phyloP scores from a whole-genome alignment of 1,140 invertebrate species.

The Lepidurus apus region DNA sequence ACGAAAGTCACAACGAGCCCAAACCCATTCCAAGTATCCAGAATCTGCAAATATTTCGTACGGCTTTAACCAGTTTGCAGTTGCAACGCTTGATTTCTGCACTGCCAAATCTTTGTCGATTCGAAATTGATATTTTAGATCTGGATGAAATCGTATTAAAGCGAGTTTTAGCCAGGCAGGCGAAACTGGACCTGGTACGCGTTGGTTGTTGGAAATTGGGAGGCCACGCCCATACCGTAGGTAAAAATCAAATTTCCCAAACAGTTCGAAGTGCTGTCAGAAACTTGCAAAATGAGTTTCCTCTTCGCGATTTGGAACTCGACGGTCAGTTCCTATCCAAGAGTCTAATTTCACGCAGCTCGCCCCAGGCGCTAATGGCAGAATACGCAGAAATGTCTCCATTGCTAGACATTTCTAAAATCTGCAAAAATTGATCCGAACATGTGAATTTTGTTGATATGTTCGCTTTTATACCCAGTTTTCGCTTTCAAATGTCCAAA shows the following conservation, averaged over 20 bases:
- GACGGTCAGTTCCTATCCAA: constrained; percentile 27
- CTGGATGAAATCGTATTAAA: constrained; percentile 26
- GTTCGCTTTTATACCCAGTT: neutral
- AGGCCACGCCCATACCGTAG: neutral
- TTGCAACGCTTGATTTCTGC: constrained; percentile 30
- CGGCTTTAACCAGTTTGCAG: constrained; percentile 17
- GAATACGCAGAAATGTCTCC: constrained; percentile 34
- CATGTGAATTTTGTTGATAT: neutral
- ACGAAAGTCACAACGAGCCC: neutral
- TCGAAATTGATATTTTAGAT: constrained; percentile 32
- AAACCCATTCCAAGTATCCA: constrained; percentile 16
- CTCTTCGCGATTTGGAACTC: constrained; percentile 25
- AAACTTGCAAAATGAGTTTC: constrained; percentile 27
- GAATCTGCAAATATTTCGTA: constrained; percentile 34
- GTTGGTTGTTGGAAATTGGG: constrained; percentile 30
- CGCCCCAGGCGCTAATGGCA: constrained; percentile 32
- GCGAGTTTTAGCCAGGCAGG: neutral
- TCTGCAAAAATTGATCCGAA: constrained; percentile 17
- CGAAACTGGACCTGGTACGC: constrained; percentile 25
- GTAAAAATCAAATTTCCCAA: neutral
- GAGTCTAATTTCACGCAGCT: constrained; percentile 22
- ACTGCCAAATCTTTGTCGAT: constrained; percentile 31
- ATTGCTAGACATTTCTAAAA: constrained; percentile 29
- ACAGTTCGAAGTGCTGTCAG: neutral
- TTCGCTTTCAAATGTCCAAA: neutral